Percentiles rank a stretch among this genome's conserved stretches.
These are phyloP conservation scores for Leptinotarsa undecemlineata DNA, from an alignment of 1,140 invertebrate genomes.

Conservation along the genomic window DNA sequence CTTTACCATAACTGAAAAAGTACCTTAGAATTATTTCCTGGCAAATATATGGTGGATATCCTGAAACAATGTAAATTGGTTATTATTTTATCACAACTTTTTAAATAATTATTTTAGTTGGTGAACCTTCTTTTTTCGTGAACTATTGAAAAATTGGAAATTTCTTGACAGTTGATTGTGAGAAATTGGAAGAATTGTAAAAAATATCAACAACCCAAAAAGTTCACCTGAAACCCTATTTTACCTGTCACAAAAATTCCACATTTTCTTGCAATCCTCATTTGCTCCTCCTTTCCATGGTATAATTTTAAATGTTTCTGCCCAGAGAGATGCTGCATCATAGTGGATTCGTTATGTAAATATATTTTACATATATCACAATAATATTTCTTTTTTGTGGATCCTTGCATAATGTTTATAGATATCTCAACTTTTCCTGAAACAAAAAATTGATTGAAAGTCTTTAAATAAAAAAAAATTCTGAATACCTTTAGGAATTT, in stretches of 20 bases:
- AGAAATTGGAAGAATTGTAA: too few species aligned
- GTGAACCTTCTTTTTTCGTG: too few species aligned
- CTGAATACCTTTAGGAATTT: too few species aligned
- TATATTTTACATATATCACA: conserved; percentile 41
- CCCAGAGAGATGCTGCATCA: conserved; percentile 50
- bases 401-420: not conserved
- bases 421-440: too few species aligned
- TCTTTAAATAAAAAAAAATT: too few species aligned
- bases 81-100: not conserved
- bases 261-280: conserved; percentile 26
- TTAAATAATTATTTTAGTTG: not conserved
- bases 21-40: conserved; percentile 36
- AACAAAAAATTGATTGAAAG: too few species aligned
- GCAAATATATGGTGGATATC: conserved; percentile 34
- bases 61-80: conserved; percentile 33
- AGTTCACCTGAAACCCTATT: not conserved
- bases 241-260: conserved; percentile 57
- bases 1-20: conserved; percentile 54
- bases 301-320: conserved; percentile 53
- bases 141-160: too few species aligned
- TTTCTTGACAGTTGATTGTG: too few species aligned
- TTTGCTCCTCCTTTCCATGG: conserved; percentile 22
- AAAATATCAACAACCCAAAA: too few species aligned
- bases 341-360: conserved; percentile 47
- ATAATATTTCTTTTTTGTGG: not conserved